These are phyloP conservation scores for Pyrrhopygopsis socrates DNA, from an alignment of 2,888 invertebrate species.

Conservation along the genomic window DNA sequence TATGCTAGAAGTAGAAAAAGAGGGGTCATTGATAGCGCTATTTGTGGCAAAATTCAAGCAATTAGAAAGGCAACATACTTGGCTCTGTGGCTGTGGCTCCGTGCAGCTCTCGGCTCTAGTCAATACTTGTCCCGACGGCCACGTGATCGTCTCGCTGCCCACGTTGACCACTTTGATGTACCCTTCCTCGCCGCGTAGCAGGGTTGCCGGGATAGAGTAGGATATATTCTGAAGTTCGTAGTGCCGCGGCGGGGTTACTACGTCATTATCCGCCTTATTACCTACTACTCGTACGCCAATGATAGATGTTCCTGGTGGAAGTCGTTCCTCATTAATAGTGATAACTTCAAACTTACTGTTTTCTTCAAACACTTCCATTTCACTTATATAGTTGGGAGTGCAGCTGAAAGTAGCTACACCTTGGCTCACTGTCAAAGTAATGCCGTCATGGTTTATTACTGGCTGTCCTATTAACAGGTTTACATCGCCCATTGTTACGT, in stretches of 20 bases:
- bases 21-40: neutral
- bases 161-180: conserved; percentile 83
- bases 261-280: conserved; percentile 55
- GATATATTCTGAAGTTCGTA: conserved; percentile 75
- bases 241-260: conserved; percentile 74
- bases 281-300: conserved; percentile 68
- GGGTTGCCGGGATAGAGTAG: conserved; percentile 80
- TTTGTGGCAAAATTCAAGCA: neutral
- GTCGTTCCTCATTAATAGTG: conserved; percentile 49
- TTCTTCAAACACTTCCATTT: conserved; percentile 48
- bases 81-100: conserved; percentile 24
- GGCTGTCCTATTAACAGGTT: conserved; percentile 82
- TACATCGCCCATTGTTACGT: conserved; percentile 68
- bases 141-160: conserved; percentile 45
- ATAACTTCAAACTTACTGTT: conserved; percentile 53
- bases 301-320: conserved; percentile 75
- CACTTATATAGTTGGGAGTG: neutral
- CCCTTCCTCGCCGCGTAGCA: conserved; percentile 78
- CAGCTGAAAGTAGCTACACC: conserved; percentile 38
- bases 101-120: conserved; percentile 62
- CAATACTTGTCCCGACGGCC: conserved; percentile 54
- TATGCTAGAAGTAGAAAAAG: neutral
- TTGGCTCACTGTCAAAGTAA: conserved; percentile 55
- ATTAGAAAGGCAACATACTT: conserved; percentile 42
- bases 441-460: conserved; percentile 68